phyloP scores from a whole-genome alignment of 2,888 invertebrate species.

The Idaea straminata region DNA sequence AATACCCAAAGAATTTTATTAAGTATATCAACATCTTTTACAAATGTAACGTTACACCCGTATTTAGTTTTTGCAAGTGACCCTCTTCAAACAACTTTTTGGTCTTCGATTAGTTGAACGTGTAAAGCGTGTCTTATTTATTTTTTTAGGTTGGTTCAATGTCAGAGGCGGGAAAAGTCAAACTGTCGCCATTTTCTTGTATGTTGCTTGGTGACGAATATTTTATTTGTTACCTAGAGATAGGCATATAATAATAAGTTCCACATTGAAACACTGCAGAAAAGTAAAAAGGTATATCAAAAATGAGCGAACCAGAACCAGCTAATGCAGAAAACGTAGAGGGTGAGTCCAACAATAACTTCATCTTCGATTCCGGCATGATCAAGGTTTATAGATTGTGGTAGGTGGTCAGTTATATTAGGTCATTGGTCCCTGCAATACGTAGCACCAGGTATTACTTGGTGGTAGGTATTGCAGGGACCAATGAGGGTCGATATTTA shows the following conservation, averaged over 20 bases:
- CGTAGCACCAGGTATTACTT: too few relatives aligned
- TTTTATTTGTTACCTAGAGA: background rate
- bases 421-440: too few relatives aligned
- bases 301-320: background rate
- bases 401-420: too few relatives aligned
- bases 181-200: background rate
- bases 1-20: too few relatives aligned
- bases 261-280: background rate
- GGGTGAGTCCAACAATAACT: background rate
- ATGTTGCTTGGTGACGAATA: background rate
- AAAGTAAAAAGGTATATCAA: background rate
- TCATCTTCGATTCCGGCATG: background rate
- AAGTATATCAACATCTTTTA: too few relatives aligned
- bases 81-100: too few relatives aligned
- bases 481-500: too few relatives aligned
- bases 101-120: background rate
- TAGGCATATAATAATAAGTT: constrained; percentile 5
- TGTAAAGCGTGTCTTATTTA: background rate
- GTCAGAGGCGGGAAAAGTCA: background rate
- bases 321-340: background rate
- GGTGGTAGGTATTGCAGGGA: too few relatives aligned
- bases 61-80: too few relatives aligned
- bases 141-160: background rate
- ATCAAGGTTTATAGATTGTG: background rate
- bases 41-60: too few relatives aligned